These are phyloP conservation scores for Trachythela sp. DNA, from an alignment of 64 coral and sea anemone species.

Conservation along the genomic window DNA sequence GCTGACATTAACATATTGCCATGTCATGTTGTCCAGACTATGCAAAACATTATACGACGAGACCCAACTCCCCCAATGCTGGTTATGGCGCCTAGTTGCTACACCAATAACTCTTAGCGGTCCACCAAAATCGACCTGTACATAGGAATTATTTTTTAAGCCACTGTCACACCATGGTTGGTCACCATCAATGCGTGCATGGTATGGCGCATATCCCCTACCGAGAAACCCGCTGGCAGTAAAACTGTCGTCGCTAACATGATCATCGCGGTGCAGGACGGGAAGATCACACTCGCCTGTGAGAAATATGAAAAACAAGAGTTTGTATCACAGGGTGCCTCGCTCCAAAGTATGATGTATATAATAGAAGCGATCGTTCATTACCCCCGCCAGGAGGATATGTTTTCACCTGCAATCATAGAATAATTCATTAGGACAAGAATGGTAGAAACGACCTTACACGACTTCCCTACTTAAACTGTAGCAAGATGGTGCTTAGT, in stretches of 20 bases:
- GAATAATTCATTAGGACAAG: no score
- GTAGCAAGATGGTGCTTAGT: no score
- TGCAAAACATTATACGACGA: neutral
- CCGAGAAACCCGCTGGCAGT: constrained; percentile 5
- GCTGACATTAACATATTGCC: neutral
- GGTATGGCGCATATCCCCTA: neutral
- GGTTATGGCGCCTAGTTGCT: neutral
- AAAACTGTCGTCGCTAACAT: neutral
- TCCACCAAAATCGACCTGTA: neutral
- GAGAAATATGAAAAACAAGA: neutral
- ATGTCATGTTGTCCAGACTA: neutral
- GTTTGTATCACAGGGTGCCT: no score
- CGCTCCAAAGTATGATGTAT: no score
- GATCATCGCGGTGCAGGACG: neutral
- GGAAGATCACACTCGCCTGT: neutral
- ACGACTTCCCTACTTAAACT: no score
- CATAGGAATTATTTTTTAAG: neutral
- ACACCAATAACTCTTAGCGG: neutral
- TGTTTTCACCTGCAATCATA: no score
- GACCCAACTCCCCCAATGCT: neutral
- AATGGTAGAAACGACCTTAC: no score
- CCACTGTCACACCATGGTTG: neutral
- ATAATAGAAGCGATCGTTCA: no score
- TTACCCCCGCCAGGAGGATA: no score
- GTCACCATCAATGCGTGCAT: neutral